Evolutionary conservation across 1,140 invertebrate species (phyloP).

Genomic region (Argopecten irradians): DNA sequence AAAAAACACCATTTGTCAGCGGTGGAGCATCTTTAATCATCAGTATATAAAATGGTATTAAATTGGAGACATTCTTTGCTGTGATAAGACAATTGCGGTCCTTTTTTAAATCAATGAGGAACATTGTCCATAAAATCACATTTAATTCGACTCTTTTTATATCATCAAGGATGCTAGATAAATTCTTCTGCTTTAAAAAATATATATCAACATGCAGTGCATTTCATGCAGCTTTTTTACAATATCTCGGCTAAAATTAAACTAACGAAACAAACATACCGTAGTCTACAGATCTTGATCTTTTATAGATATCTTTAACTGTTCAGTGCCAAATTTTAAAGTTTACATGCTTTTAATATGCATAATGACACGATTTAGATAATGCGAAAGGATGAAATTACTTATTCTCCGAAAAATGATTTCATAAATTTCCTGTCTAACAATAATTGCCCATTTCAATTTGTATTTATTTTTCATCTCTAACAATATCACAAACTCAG

Average conservation of each 20-base stretch:
- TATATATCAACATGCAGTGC: neutral
- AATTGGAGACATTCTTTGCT: neutral
- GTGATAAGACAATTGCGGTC: neutral
- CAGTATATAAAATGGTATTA: neutral
- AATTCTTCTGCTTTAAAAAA: neutral
- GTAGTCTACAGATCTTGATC: no score
- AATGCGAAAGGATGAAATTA: no score
- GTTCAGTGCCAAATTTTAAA: no score
- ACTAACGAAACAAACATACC: no score
- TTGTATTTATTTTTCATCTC: neutral
- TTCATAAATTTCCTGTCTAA: no score
- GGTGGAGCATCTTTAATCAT: neutral
- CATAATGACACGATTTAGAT: no score
- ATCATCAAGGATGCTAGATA: neutral
- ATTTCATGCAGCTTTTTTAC: neutral
- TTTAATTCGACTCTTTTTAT: neutral
- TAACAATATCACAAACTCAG: neutral
- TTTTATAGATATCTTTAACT: no score
- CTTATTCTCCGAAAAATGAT: no score
- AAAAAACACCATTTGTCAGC: no score
- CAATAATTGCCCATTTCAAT: neutral
- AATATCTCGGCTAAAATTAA: no score
- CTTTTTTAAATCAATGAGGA: neutral
- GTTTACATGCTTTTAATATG: no score
- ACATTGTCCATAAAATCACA: conserved; percentile 3